Evolutionary conservation across 2,113 vertebrate species (phyloP).

Genomic region (Paradoxurus hermaphroditus): DNA sequence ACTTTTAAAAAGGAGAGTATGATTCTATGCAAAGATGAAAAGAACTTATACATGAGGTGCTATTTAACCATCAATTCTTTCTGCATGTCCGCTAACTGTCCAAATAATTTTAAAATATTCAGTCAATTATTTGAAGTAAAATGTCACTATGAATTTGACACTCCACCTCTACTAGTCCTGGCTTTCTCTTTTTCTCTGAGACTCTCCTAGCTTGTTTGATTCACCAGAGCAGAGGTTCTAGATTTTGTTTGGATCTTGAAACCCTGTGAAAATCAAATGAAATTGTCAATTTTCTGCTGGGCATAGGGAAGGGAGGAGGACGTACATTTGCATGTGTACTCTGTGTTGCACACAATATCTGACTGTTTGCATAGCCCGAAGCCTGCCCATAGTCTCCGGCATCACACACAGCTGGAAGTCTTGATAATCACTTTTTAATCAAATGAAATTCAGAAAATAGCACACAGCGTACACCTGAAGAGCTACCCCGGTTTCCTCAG

Average conservation of each 20-base stretch:
- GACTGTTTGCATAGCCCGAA: background rate
- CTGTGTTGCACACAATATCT: background rate
- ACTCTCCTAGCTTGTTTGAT: background rate
- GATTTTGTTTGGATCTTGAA: background rate
- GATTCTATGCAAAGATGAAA: background rate
- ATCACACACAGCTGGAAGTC: background rate
- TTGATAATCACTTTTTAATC: background rate
- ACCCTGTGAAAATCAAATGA: background rate
- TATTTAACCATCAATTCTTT: conserved; percentile 3
- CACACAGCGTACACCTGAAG: background rate
- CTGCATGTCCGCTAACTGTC: background rate
- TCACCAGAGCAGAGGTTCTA: background rate
- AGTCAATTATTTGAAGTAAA: background rate
- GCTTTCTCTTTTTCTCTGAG: conserved; percentile 9
- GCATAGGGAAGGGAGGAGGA: background rate
- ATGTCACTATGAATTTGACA: background rate
- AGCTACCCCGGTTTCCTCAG: background rate
- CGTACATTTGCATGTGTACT: background rate
- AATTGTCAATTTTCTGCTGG: background rate
- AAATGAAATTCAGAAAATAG: background rate
- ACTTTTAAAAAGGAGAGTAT: background rate
- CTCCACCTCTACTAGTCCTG: background rate
- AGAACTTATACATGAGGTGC: background rate
- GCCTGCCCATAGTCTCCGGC: background rate
- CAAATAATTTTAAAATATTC: background rate